phyloP scores from a whole-genome alignment of 2,888 invertebrate species.

The Bombyx huttoni region DNA sequence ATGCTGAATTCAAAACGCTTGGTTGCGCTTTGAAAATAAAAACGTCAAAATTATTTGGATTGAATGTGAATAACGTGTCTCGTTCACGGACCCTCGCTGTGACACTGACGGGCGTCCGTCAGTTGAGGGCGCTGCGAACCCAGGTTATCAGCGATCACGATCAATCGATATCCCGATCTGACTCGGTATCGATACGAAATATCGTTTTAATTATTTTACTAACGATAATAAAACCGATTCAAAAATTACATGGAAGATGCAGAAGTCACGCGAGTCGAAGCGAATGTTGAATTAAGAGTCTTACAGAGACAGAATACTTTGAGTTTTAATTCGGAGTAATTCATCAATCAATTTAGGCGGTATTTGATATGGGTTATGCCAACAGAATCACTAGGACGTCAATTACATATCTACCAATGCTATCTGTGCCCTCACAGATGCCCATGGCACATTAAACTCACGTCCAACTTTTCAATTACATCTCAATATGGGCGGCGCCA shows the following conservation, averaged over 20 bases:
- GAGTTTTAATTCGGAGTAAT: too few relatives aligned
- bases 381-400: not conserved
- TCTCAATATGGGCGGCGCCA: conserved; percentile 12
- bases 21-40: not conserved
- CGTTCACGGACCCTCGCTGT: not conserved
- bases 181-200: not conserved
- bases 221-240: not conserved
- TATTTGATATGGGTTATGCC: not conserved
- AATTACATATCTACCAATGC: not conserved
- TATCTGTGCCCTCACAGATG: conserved; percentile 2
- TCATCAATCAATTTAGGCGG: too few relatives aligned
- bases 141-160: not conserved
- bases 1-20: not conserved
- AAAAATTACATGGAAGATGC: too few relatives aligned
- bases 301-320: too few relatives aligned
- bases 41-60: not conserved
- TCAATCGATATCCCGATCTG: not conserved
- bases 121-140: not conserved
- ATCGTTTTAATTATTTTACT: not conserved
- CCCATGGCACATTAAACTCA: conserved; percentile 8
- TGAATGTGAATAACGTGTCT: not conserved
- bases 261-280: too few relatives aligned
- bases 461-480: conserved; percentile 12
- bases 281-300: too few relatives aligned
- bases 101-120: not conserved